Evolutionary conservation across 1,140 invertebrate species (phyloP).

Genomic region (Drosophila triauraria): DNA sequence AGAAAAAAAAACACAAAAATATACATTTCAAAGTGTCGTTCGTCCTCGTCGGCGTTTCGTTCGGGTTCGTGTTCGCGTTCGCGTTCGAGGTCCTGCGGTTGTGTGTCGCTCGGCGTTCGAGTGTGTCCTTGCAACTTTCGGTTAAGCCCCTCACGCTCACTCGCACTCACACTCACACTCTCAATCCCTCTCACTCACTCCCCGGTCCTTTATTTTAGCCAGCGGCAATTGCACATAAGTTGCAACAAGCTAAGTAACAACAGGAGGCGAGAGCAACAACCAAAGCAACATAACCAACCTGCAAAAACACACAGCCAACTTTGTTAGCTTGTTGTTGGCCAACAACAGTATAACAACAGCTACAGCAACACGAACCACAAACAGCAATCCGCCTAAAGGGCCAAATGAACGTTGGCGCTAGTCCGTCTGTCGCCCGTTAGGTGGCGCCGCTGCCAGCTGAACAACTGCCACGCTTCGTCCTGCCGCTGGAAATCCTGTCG

Average conservation of each 20-base stretch:
- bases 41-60: conserved; percentile 24
- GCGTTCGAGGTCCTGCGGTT: conserved; percentile 19
- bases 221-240: conserved; percentile 70
- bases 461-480: conserved; percentile 37
- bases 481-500: conserved; percentile 71
- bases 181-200: conserved; percentile 16
- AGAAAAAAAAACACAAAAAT: conserved; percentile 21
- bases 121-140: conserved; percentile 73
- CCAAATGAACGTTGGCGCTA: conserved; percentile 49
- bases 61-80: conserved; percentile 16
- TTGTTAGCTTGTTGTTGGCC: conserved; percentile 49
- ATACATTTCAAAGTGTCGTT: conserved; percentile 69
- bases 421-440: conserved; percentile 43
- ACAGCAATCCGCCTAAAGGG: conserved; percentile 48
- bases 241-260: conserved; percentile 63
- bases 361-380: conserved; percentile 17
- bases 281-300: conserved; percentile 38
- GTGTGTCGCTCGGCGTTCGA: conserved; percentile 46
- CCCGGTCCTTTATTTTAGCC: conserved; percentile 27
- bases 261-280: conserved; percentile 15
- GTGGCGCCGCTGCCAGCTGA: conserved; percentile 36
- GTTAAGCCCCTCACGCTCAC: conserved; percentile 33
- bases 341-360: conserved; percentile 15
- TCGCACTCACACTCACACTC: conserved; percentile 14
- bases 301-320: conserved; percentile 28